Conservation (phyloP, 1,140 invertebrate species). For the Drosophila willistoni region DNA sequence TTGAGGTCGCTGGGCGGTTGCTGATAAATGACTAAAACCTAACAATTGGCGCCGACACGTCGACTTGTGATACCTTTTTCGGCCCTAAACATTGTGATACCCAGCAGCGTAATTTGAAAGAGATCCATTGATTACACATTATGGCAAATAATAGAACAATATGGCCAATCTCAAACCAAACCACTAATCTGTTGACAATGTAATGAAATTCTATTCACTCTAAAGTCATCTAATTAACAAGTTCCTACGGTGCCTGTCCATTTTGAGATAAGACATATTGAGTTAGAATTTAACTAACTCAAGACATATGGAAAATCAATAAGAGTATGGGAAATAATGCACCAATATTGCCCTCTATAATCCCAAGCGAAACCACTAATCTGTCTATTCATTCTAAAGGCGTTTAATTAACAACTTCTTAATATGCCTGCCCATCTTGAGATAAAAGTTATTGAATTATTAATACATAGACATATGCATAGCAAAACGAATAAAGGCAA, state of each 20-base stretch:
- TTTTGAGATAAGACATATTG: no score
- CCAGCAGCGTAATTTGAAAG: background rate
- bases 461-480: background rate
- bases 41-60: conserved; percentile 42
- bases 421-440: no score
- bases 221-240: no score
- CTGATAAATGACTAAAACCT: conserved; percentile 61
- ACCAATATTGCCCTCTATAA: no score
- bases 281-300: no score
- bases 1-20: conserved; percentile 16
- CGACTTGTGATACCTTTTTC: conserved; percentile 27
- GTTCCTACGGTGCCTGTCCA: no score
- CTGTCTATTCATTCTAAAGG: background rate
- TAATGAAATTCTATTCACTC: no score
- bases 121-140: background rate
- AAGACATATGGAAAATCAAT: background rate
- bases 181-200: no score
- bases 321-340: background rate
- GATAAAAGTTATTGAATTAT: background rate
- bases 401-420: background rate
- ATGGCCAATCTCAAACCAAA: no score
- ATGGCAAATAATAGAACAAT: no score
- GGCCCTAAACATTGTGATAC: conserved; percentile 13
- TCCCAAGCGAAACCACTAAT: background rate
- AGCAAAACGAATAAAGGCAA: background rate